phyloP scores from a whole-genome alignment of 2,888 invertebrate genomes.

The Therioaphis trifolii region DNA sequence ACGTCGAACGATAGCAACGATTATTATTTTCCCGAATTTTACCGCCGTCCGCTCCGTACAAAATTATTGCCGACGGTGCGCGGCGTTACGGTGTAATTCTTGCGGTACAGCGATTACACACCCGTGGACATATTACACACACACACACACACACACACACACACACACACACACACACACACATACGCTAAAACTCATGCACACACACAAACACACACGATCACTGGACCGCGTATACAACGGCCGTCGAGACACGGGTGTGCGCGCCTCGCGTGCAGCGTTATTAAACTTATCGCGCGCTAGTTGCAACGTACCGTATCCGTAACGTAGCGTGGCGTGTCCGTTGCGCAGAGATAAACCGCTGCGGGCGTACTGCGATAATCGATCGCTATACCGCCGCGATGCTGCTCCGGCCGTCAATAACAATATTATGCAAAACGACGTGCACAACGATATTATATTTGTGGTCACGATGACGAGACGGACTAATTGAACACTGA shows the following conservation, averaged over 20 bases:
- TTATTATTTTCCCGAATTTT: constrained; percentile 15
- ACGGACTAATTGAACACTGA: no score
- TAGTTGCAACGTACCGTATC: constrained; percentile 32
- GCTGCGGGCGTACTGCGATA: background rate
- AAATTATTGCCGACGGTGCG: background rate
- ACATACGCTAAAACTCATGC: no score
- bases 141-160: no score
- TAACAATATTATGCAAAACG: no score
- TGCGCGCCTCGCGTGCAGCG: constrained; percentile 29
- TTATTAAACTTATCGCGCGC: constrained; percentile 2
- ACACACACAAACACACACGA: no score
- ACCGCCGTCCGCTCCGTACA: background rate
- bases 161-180: no score
- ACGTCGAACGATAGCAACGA: background rate
- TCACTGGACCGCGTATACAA: background rate
- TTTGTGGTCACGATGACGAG: no score
- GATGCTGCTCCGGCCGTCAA: background rate
- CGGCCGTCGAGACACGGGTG: constrained; percentile 17
- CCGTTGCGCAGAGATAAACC: background rate
- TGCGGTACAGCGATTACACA: constrained; percentile 1
- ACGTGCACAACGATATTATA: background rate
- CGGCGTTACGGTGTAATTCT: background rate
- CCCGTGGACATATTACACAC: no score
- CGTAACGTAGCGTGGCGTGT: constrained; percentile 33
- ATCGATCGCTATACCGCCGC: background rate